Evolutionary conservation across 2,888 invertebrate genomes (phyloP), one percentile per base, ranked within the genome.

Genomic region (Aphrophora alni): DNA sequence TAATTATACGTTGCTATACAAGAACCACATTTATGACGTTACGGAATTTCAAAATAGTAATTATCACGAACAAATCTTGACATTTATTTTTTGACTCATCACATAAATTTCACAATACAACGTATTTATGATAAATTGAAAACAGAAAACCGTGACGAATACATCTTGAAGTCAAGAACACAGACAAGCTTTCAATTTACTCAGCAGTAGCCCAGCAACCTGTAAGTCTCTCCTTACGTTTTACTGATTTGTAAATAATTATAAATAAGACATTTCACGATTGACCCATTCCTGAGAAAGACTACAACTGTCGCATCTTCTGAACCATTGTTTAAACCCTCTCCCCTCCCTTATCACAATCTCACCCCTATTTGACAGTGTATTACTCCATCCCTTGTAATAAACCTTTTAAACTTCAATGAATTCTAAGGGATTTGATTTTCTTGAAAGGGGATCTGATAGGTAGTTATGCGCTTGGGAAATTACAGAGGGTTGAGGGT

Each of bases 371-470:
- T 33, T 8, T 5, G 33, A 33, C 33, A 8, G 33, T 33, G 33
- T 8, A 33, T 33, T 21, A 21, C 59, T 21, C 21, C 21, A 5
- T 59, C 59, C n/a, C 14, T 59, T 59, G 59, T 59, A 59, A 59
- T 59, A 59, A 59, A 59, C 59, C 59, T 59, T 59, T 44, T 59
- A 59, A 59, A 59, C 59, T 59, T 59, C 59, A 59, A 59, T 59
- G 59, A 59, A 59, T 59, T 59, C 59, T 59, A 59, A 59, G 59
- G 59, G 59, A 59, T 59, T 59, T 59, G 59, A 59, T 59, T 59
- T 59, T 59, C 59, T 59, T 59, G 59, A 59, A 59, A 59, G 59
- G 59, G 59, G 59, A 21, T 21, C 7, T 14, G n/a, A 21, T 12
- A 59, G 59, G 59, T 59, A 59, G 59, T 59, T 59, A 59, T 59